Percentiles rank a stretch among this genome's conserved stretches.
phyloP scores from a whole-genome alignment of 1,140 invertebrate genomes.

The Thereuonema tuberculata region DNA sequence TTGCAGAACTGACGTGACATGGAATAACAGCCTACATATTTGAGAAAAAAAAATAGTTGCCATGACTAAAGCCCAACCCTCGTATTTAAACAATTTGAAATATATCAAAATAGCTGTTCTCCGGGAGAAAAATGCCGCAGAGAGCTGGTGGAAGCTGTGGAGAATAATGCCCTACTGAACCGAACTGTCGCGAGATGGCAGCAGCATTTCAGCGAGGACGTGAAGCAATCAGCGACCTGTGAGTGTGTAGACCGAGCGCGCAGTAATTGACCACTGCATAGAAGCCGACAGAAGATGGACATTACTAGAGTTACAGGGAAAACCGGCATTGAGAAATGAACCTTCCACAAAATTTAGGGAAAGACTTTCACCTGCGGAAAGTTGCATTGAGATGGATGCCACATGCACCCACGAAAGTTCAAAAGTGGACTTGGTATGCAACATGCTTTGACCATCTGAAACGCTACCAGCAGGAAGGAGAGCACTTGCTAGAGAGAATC shows the following conservation, averaged over 20 bases:
- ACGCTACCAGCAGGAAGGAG: slow-evolving; percentile 20
- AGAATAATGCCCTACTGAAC: not conserved
- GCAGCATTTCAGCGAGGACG: not conserved
- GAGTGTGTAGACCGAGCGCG: not conserved
- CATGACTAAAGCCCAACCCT: not conserved
- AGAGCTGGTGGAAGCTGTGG: not conserved
- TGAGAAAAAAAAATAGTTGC: too few relatives aligned
- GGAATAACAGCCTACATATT: too few relatives aligned
- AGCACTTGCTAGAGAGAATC: slow-evolving; percentile 15
- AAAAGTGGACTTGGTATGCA: not conserved
- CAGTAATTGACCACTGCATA: not conserved
- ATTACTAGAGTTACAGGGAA: not conserved
- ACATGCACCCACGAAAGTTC: not conserved
- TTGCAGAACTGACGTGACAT: not conserved
- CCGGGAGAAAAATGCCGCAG: not conserved
- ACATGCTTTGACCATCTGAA: slow-evolving; percentile 18
- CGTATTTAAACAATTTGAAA: too few relatives aligned
- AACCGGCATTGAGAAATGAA: not conserved
- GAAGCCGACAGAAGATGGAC: too few relatives aligned
- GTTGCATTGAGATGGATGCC: not conserved
- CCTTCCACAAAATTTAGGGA: not conserved
- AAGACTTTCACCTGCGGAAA: not conserved
- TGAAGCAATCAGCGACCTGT: not conserved
- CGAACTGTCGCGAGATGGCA: too few relatives aligned
- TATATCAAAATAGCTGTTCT: not conserved